These are phyloP conservation scores for Drosophila aff. DNA, from an alignment of 1,140 invertebrate species.

Conservation along the genomic window DNA sequence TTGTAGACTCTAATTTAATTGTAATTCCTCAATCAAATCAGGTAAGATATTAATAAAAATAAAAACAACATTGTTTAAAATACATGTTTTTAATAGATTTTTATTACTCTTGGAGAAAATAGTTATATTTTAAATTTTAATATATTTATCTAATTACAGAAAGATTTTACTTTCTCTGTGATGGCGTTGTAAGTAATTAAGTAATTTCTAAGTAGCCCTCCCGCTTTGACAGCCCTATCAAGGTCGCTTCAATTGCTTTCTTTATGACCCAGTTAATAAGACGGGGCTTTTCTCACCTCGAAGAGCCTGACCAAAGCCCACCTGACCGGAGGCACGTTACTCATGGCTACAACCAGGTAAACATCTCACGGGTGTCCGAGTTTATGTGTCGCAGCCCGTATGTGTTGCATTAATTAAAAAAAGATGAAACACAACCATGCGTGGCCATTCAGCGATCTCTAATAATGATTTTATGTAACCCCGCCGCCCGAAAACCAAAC, in stretches of 20 bases:
- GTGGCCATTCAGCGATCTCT: conserved; percentile 55
- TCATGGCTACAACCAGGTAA: conserved; percentile 43
- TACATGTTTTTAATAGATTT: not conserved
- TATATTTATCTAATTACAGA: not conserved
- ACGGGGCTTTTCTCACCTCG: conserved; percentile 38
- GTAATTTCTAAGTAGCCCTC: not conserved
- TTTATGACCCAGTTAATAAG: conserved; percentile 55
- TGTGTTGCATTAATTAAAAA: conserved; percentile 77
- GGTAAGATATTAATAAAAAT: conserved; percentile 15
- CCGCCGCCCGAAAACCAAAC: conserved; percentile 56
- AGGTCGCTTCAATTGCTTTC: conserved; percentile 64
- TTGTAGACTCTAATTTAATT: too few species aligned
- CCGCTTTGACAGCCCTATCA: conserved; percentile 18
- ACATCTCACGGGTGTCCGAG: conserved; percentile 11
- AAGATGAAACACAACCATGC: conserved; percentile 57
- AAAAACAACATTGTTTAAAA: not conserved
- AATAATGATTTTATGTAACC: conserved; percentile 78
- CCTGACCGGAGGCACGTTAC: conserved; percentile 60
- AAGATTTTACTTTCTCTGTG: not conserved
- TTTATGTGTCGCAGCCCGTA: conserved; percentile 29
- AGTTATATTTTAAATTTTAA: not conserved
- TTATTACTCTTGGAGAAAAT: not conserved
- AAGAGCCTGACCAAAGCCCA: conserved; percentile 14
- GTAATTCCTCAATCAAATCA: not conserved
- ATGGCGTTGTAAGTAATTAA: not conserved